Evolutionary conservation across 2,888 invertebrate genomes (phyloP).

Genomic region (Parthenolecanium corni): DNA sequence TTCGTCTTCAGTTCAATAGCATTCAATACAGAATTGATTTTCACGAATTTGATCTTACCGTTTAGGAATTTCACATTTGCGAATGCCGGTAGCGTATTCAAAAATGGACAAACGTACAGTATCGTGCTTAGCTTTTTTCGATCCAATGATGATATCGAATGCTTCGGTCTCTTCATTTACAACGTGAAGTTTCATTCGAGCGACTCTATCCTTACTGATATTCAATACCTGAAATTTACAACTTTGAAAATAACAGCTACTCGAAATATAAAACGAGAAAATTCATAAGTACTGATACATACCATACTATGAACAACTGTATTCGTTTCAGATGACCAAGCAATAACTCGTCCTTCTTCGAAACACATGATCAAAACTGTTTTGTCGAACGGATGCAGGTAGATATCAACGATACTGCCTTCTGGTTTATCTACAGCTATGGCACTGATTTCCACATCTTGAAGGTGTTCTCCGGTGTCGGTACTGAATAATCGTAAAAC

Average conservation of each 20-base stretch:
- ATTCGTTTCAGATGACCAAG: slow-evolving; percentile 47
- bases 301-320: slow-evolving; percentile 42
- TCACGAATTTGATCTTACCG: background rate
- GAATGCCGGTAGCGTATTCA: background rate
- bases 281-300: slow-evolving; percentile 33
- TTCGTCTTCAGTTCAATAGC: background rate
- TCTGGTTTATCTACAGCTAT: slow-evolving; percentile 38
- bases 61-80: background rate
- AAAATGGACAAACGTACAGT: background rate
- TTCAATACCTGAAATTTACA: slow-evolving; percentile 10
- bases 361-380: slow-evolving; percentile 47
- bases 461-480: slow-evolving; percentile 51
- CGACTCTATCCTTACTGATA: background rate
- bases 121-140: background rate
- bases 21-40: background rate
- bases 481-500: slow-evolving; percentile 51
- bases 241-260: background rate
- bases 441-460: slow-evolving; percentile 45
- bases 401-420: slow-evolving; percentile 44
- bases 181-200: slow-evolving; percentile 14
- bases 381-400: slow-evolving; percentile 40
- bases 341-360: slow-evolving; percentile 44
- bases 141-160: slow-evolving; percentile 9
- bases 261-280: no score
- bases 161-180: slow-evolving; percentile 4